Base-by-base conservation (phyloP, 2,797 vertebrate genomes). In the Myripristis jacobus region DNA sequence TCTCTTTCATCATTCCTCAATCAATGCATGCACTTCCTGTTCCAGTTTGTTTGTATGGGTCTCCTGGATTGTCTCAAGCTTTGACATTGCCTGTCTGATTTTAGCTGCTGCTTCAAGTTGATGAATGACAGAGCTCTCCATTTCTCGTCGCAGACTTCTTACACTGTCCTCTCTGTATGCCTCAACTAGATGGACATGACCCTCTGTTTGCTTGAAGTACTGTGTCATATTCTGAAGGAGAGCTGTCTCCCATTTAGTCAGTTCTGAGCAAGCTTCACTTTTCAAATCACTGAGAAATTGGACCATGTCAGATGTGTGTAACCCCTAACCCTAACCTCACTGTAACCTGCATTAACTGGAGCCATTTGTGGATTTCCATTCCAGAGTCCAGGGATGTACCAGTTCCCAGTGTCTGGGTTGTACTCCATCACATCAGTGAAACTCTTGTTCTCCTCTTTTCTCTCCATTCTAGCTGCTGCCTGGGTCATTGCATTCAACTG, bases 341-440 rank as follows among this genome's bases (percentile, higher is more conserved):
- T 94, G 81, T 96, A 96, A 0, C 93, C 94, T 73, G 81, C 67
- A 72, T 94, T 95, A 43, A 94, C 93, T 6, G 94, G 80, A 2
- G 95, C 95, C 95, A 95, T 95, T 48, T 95, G 94, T 31, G 94
- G 95, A 11, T 82, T 92, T 16, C 95, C 95, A 3, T 94, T 93
- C 94, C 95, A 96, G 11, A 96, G 88, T 56, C 92, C 92, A 46
- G 95, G 94, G 61, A 95, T 92, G 67, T 95, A 94, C 85, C 92
- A 94, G 50, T 93, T 91, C 1, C 93, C 91, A 25, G 83, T 95
- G 60, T 94, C 92, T 63, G 87, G 77, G 56, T 66, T 65, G 56
- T 93, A 93, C 10, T 90, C 79, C 81, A 94, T 89, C 58, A 93
- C 87, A 82, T 92, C 91, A 59, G 84, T 91, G 66, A 93, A 94